These are phyloP conservation scores for Anthopleura xanthogrammica DNA, from an alignment of 92 coral and sea anemone genomes.

Conservation along the genomic window DNA sequence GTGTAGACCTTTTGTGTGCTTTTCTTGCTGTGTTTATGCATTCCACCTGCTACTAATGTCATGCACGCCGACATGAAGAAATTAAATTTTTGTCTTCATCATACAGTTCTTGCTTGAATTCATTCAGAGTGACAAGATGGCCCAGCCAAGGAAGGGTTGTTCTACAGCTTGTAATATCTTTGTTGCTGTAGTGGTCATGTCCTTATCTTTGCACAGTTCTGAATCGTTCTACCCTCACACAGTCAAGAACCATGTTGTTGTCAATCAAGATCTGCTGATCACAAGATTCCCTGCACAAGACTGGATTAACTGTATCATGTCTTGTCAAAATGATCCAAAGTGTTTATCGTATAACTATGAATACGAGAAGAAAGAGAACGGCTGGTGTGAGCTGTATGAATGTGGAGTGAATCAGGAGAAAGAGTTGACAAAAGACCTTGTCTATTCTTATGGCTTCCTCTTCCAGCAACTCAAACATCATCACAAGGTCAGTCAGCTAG, in stretches of 20 bases:
- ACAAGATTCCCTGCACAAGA: constrained; percentile 6
- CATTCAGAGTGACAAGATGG: not conserved
- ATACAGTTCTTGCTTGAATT: too few relatives aligned
- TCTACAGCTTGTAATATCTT: not conserved
- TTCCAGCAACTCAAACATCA: constrained; percentile 12
- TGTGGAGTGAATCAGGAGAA: not conserved
- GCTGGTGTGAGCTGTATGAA: constrained; percentile 11
- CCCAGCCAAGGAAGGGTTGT: not conserved
- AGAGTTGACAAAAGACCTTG: not conserved
- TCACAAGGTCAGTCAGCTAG: not conserved
- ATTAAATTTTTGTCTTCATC: too few relatives aligned
- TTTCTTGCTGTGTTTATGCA: too few relatives aligned
- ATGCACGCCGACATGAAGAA: too few relatives aligned
- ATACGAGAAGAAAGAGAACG: not conserved
- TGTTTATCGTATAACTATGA: constrained; percentile 6
- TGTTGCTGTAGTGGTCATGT: not conserved
- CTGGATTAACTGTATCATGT: constrained; percentile 17
- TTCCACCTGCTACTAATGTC: too few relatives aligned
- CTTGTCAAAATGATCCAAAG: constrained; percentile 13
- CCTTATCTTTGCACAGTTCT: not conserved
- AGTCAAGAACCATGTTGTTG: not conserved
- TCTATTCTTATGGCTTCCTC: constrained; percentile 5
- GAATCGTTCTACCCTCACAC: not conserved
- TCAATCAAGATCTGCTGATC: not conserved
- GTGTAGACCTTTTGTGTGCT: too few relatives aligned